A percentile compares a stretch with the other conserved stretches of the same genome.
phyloP scores from a whole-genome alignment of 2,888 invertebrate species.

The Troilus luridus region DNA sequence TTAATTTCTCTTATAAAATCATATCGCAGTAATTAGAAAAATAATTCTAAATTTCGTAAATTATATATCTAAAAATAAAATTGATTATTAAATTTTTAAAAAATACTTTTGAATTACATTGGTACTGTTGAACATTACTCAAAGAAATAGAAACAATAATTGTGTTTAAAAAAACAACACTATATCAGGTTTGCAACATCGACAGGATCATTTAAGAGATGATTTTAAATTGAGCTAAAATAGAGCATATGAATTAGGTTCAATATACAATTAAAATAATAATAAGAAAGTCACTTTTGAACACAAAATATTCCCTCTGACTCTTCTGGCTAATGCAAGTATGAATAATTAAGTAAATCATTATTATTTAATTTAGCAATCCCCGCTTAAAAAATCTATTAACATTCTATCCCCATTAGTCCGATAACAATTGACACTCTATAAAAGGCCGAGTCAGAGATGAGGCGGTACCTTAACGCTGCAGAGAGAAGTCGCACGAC shows the following conservation, averaged over 20 bases:
- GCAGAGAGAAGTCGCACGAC: conserved; percentile 42
- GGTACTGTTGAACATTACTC: no score
- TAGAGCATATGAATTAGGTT: not conserved
- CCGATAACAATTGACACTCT: not conserved
- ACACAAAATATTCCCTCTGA: not conserved
- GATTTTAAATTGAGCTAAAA: not conserved
- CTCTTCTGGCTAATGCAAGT: not conserved
- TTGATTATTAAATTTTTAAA: no score
- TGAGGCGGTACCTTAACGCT: conserved; percentile 8
- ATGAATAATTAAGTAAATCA: not conserved
- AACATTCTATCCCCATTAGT: not conserved
- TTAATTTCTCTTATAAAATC: no score
- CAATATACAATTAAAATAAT: not conserved
- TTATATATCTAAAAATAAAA: not conserved
- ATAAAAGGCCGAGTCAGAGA: not conserved
- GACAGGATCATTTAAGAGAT: not conserved
- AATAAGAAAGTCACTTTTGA: not conserved
- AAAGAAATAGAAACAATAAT: not conserved
- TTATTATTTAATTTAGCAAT: not conserved
- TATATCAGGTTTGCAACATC: not conserved
- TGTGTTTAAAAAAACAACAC: not conserved
- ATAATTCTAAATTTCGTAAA: not conserved
- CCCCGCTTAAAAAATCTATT: not conserved
- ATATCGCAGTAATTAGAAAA: not conserved
- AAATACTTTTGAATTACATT: no score